A percentile compares a stretch with the other conserved stretches of the same genome.
These are phyloP conservation scores for Drosophila pandora DNA, from an alignment of 1,140 invertebrate species.

Conservation along the genomic window DNA sequence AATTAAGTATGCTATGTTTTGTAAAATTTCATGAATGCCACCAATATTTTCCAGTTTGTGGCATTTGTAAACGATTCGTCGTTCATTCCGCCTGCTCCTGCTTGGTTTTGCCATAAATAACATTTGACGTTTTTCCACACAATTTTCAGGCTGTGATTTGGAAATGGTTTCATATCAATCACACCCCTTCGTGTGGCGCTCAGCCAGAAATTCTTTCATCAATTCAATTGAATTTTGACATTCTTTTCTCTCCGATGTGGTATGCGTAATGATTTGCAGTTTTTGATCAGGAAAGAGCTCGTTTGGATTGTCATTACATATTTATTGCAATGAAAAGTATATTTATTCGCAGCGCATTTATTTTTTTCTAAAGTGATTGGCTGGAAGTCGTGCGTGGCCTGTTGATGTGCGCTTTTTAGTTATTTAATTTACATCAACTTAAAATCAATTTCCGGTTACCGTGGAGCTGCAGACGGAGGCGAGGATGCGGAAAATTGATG, in stretches of 20 bases:
- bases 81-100: not conserved
- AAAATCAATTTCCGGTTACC: slow-evolving; percentile 43
- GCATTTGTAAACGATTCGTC: not conserved
- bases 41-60: not conserved
- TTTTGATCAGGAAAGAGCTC: slow-evolving; percentile 3
- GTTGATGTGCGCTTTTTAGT: slow-evolving; percentile 23
- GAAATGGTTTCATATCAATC: slow-evolving; percentile 51
- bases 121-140: slow-evolving; percentile 13
- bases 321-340: slow-evolving; percentile 23
- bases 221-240: slow-evolving; percentile 52
- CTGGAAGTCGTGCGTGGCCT: slow-evolving; percentile 5
- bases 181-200: slow-evolving; percentile 20
- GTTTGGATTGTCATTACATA: slow-evolving; percentile 5
- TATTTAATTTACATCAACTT: slow-evolving; percentile 30
- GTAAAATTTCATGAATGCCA: not conserved
- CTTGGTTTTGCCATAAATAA: slow-evolving; percentile 30
- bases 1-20: slow-evolving; percentile 35
- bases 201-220: slow-evolving; percentile 19
- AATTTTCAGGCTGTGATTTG: not conserved
- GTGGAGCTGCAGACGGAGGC: not conserved
- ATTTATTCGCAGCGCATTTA: not conserved
- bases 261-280: slow-evolving; percentile 1
- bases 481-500: slow-evolving; percentile 14
- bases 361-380: slow-evolving; percentile 21
- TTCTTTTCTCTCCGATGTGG: slow-evolving; percentile 7